Percentiles rank a stretch among this genome's conserved stretches.
These are phyloP conservation scores for Luperina nickerlii DNA, from an alignment of 2,888 invertebrate species.

Conservation along the genomic window DNA sequence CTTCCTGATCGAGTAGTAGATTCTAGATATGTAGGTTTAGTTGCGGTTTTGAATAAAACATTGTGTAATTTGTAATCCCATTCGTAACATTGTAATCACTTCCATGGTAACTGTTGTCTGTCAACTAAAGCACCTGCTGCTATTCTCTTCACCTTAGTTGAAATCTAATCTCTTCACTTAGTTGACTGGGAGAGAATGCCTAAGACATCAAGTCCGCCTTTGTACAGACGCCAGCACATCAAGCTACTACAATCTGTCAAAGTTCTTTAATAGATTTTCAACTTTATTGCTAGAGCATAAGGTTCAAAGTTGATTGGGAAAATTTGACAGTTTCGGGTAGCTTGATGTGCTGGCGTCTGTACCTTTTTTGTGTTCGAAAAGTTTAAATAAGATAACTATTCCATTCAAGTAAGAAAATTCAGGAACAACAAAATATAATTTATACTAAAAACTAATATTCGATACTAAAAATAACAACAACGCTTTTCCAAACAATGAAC, in stretches of 20 bases:
- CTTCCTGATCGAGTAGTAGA: background rate
- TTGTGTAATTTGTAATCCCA: background rate
- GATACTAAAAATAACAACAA: constrained; percentile 5
- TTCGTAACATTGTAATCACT: background rate
- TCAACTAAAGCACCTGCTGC: background rate
- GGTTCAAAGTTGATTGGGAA: too few species aligned
- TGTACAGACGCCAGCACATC: too few species aligned
- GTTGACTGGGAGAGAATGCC: background rate
- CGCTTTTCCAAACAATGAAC: background rate
- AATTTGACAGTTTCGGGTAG: too few species aligned
- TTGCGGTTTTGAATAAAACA: background rate
- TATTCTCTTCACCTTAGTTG: background rate
- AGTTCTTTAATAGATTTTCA: too few species aligned
- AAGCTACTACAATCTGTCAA: too few species aligned
- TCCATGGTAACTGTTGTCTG: background rate
- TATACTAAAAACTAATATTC: background rate
- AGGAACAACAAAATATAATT: constrained; percentile 3
- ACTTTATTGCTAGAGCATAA: too few species aligned
- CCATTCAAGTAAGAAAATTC: background rate
- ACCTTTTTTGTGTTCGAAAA: background rate
- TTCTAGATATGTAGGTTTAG: background rate
- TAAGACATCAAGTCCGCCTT: too few species aligned
- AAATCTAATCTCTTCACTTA: background rate
- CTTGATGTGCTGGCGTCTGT: too few species aligned
- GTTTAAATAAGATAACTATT: background rate